Evolutionary conservation across 2,888 invertebrate genomes (phyloP), one percentile per base, ranked within the genome.

Genomic region (Synergus japonicus): DNA sequence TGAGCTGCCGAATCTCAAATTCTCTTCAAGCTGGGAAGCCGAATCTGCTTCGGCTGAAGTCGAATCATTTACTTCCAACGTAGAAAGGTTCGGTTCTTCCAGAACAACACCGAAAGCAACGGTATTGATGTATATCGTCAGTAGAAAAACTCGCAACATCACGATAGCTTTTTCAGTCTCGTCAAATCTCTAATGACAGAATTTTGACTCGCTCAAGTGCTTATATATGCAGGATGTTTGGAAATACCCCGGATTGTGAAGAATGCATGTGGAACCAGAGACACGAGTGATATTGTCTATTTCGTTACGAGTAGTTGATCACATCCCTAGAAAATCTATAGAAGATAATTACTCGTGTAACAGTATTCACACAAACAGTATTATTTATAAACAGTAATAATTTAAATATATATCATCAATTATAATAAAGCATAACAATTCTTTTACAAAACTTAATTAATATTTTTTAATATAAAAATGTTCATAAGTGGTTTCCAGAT

Each of bases 221-320:
- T 84, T 84, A 83, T 84, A 80, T 83, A 83, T 78, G 77, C 82
- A 83, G 84, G 84, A 84, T 82, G 79, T 80, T 79, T 79, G 81
- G 82, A 81, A 82, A 82, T 83, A 78, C 81, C 82, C 83, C 81
- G 79, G 80, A 82, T 82, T 82, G 81, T 82, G 81, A 78, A 79
- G 81, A 82, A 64, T 58, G 79, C 65, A 77, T 81, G 76, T 76
- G 80, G 46, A 63, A 82, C 80, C 79, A 63, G 77, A 83, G 80
- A 1, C 46, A 69, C 29, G 29, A 81, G 41, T 54, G 37, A 80
- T 77, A 84, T 84, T 80, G 83, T 83, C 77, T 76, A 81, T 54
- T 63, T 80, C 83, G 84, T 81, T 82, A 84, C 83, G 83, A 79
- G 79, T 82, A 82, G 81, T 78, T 80, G 84, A 82, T 81, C 81